These are phyloP conservation scores for Heliconius congener DNA, from an alignment of 1,140 invertebrate genomes.

Conservation along the genomic window DNA sequence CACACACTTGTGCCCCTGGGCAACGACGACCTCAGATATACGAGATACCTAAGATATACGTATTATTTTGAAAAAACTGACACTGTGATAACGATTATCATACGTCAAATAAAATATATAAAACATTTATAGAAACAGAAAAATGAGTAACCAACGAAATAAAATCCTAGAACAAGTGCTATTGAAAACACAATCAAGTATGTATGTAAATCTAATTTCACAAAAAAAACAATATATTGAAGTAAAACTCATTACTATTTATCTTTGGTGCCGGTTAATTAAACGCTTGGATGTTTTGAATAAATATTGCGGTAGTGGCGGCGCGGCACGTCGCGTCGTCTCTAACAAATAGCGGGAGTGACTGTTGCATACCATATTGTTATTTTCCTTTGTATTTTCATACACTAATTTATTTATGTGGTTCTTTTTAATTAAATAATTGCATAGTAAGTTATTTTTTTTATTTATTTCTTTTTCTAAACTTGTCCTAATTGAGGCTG, in stretches of 20 bases:
- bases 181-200: not conserved
- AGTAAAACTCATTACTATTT: constrained; percentile 7
- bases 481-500: too few species aligned
- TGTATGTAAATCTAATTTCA: not conserved
- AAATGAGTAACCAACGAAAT: too few species aligned
- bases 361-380: constrained; percentile 9
- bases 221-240: not conserved
- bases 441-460: too few species aligned
- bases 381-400: constrained; percentile 12
- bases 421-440: too few species aligned
- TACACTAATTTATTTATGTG: not conserved
- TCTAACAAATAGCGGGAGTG: not conserved
- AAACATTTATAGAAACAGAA: not conserved
- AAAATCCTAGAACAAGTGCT: not conserved
- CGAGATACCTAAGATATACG: too few species aligned
- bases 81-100: too few species aligned
- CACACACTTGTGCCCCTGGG: too few species aligned
- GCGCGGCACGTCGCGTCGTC: not conserved
- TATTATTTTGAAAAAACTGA: too few species aligned
- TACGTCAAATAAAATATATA: not conserved
- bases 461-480: too few species aligned
- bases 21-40: too few species aligned
- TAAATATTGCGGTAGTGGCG: not conserved
- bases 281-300: constrained; percentile 9
- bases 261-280: constrained; percentile 9